These are phyloP conservation scores for Scolopax mira DNA, from an alignment of 2,113 vertebrate genomes.

Conservation along the genomic window DNA sequence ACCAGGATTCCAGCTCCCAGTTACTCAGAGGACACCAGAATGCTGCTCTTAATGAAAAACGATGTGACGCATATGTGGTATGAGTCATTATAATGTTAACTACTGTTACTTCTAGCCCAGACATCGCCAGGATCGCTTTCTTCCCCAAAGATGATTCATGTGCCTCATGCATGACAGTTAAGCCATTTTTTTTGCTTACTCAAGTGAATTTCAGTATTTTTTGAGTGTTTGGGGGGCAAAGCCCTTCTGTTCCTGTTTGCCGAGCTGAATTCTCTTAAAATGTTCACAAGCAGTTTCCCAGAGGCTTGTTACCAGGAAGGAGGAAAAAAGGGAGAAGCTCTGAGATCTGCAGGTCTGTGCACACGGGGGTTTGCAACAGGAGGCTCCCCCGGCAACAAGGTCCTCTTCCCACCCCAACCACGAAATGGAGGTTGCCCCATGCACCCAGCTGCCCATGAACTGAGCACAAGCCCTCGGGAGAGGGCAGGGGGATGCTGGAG, in stretches of 20 bases:
- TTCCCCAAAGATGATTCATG: slow-evolving; percentile 56
- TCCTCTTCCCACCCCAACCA: neutral
- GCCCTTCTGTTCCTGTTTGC: neutral
- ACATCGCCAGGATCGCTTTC: neutral
- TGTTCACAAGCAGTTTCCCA: neutral
- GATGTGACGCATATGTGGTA: slow-evolving; percentile 48
- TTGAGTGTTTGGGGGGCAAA: neutral
- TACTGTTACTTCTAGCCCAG: slow-evolving; percentile 59
- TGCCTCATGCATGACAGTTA: slow-evolving; percentile 54
- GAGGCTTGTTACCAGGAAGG: neutral
- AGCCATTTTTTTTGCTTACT: slow-evolving; percentile 52
- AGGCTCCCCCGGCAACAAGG: neutral
- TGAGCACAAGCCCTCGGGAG: fast-evolving
- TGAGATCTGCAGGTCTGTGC: neutral
- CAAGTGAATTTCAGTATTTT: slow-evolving; percentile 28
- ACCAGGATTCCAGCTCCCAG: neutral
- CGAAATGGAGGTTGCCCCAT: neutral
- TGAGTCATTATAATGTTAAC: slow-evolving; percentile 67
- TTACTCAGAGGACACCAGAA: slow-evolving; percentile 52
- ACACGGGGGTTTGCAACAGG: neutral
- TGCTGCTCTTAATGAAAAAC: slow-evolving; percentile 46
- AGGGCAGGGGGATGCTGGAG: too few species aligned
- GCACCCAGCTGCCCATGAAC: fast-evolving
- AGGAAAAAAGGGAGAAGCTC: neutral
- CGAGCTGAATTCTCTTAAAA: neutral